Percentiles rank a stretch among this genome's conserved stretches.
These are phyloP conservation scores for Poicephalus meyeri DNA, from an alignment of 2,113 vertebrate genomes.

Conservation along the genomic window DNA sequence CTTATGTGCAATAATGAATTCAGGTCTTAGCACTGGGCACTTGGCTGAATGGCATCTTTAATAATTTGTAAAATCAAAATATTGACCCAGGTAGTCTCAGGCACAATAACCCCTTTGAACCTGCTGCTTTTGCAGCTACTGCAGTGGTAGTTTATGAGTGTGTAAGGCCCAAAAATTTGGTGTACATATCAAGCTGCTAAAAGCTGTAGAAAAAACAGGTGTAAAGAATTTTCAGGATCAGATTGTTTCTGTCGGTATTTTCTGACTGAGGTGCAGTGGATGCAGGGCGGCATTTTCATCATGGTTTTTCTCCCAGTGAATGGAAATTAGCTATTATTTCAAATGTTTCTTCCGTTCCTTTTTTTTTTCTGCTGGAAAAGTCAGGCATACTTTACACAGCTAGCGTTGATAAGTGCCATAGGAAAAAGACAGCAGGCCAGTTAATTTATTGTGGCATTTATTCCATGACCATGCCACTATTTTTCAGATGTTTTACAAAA, in stretches of 20 bases:
- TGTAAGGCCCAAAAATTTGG: not conserved
- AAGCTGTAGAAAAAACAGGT: not conserved
- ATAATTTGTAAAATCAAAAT: not conserved
- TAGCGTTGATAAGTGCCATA: not conserved
- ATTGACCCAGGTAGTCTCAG: not conserved
- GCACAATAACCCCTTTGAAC: not conserved
- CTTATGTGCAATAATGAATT: not conserved
- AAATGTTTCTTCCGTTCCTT: not conserved
- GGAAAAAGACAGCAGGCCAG: not conserved
- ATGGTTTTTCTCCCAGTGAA: not conserved
- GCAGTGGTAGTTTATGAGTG: not conserved
- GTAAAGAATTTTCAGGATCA: not conserved
- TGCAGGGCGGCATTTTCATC: not conserved
- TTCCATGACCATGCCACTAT: not conserved
- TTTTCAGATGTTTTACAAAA: not conserved
- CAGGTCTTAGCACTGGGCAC: not conserved
- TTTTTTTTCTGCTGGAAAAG: not conserved
- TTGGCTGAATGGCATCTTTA: not conserved
- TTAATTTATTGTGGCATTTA: not conserved
- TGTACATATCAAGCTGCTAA: not conserved
- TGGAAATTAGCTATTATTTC: not conserved
- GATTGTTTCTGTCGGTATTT: not conserved
- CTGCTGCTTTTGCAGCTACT: not conserved
- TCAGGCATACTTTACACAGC: not conserved
- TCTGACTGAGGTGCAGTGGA: not conserved